Conservation (phyloP, 2,888 invertebrate species). For the Athalia cordata region DNA sequence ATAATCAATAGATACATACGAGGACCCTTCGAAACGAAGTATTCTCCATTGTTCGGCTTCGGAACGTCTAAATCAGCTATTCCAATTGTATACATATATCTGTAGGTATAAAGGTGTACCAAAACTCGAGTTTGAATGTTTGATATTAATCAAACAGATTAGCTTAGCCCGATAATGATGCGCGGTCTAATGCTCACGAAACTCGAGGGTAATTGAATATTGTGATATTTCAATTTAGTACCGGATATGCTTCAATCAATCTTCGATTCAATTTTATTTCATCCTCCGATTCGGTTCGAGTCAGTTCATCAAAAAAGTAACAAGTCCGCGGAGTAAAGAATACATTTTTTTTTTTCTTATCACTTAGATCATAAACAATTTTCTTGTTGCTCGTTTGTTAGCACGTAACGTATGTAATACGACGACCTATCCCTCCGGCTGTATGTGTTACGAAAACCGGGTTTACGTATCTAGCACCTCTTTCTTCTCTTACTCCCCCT, state of each 20-base stretch:
- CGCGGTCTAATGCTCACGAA: background rate
- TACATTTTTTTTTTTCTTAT: too few relatives aligned
- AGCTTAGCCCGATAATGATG: slow-evolving; percentile 1
- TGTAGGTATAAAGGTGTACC: background rate
- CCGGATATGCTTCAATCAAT: background rate
- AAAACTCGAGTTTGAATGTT: background rate
- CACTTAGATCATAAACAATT: too few relatives aligned
- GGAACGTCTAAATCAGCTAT: slow-evolving; percentile 35
- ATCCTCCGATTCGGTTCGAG: background rate
- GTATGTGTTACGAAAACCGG: too few relatives aligned
- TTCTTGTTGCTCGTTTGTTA: too few relatives aligned
- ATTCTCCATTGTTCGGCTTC: slow-evolving; percentile 17
- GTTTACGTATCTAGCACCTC: too few relatives aligned
- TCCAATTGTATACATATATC: background rate
- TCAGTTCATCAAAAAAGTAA: background rate
- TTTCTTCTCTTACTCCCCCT: background rate
- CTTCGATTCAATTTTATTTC: background rate
- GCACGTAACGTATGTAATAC: too few relatives aligned
- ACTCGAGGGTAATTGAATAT: slow-evolving; percentile 19
- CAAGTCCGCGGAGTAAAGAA: background rate
- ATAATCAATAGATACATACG: slow-evolving; percentile 31
- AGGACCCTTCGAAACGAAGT: background rate
- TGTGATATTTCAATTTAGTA: slow-evolving; percentile 10
- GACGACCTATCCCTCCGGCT: too few relatives aligned
- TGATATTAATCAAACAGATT: slow-evolving; percentile 34